Conservation (phyloP, 2,888 invertebrate species). For the Lithophane leautieri region DNA sequence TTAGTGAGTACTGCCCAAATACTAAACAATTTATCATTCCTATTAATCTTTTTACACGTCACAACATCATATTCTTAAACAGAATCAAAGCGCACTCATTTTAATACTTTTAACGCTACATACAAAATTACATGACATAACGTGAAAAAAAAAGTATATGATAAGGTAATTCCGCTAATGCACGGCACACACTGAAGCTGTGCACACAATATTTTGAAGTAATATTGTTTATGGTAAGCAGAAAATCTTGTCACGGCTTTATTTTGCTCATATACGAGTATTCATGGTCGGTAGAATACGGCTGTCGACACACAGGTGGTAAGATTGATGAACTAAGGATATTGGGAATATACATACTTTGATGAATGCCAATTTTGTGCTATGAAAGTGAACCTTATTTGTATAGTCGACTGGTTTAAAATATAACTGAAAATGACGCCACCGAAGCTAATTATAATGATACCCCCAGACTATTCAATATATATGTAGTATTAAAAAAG, state of each 20-base stretch:
- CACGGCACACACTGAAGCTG: conserved; percentile 44
- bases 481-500: no score
- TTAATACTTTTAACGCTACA: conserved; percentile 49
- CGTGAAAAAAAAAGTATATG: conserved; percentile 36
- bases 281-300: conserved; percentile 62
- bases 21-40: background rate
- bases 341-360: background rate
- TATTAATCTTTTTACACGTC: background rate
- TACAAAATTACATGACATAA: conserved; percentile 51
- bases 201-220: conserved; percentile 76
- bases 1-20: background rate
- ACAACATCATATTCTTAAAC: background rate
- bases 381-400: background rate
- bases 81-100: conserved; percentile 6
- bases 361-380: background rate
- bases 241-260: conserved; percentile 86
- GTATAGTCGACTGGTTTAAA: no score
- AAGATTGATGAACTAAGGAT: conserved; percentile 12
- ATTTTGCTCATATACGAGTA: conserved; percentile 72
- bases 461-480: no score
- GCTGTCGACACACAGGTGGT: conserved; percentile 37
- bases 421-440: no score
- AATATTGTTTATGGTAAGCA: conserved; percentile 88
- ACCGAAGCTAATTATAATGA: no score
- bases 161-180: conserved; percentile 65